A percentile compares a stretch with the other conserved stretches of the same genome.
Conservation (phyloP, 2,888 invertebrate genomes). For the Microdon myrmicae region DNA sequence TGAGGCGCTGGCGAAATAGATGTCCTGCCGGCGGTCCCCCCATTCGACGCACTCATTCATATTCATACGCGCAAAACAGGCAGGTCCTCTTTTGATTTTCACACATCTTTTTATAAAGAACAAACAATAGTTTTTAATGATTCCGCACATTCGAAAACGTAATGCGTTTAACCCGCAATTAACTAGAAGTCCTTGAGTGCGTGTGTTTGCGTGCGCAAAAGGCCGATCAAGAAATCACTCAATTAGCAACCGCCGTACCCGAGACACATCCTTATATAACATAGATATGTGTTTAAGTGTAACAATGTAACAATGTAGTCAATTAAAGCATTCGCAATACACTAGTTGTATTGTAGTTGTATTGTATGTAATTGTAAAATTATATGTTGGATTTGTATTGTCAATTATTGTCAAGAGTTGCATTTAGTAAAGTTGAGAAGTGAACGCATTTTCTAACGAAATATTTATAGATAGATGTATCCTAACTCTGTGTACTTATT, state of each 20-base stretch:
- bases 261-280: no score
- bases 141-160: no score
- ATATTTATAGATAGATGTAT: constrained; percentile 21
- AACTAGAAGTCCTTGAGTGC: constrained; percentile 53
- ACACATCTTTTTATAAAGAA: constrained; percentile 20
- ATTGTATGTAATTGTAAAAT: no score
- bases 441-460: constrained; percentile 10
- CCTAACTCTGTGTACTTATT: constrained; percentile 47
- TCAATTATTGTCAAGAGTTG: constrained; percentile 41
- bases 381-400: constrained; percentile 45
- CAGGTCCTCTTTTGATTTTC: constrained; percentile 52
- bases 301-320: constrained; percentile 49
- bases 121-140: constrained; percentile 14
- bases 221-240: constrained; percentile 26
- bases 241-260: no score
- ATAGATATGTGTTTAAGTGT: no score
- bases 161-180: no score
- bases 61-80: constrained; percentile 51
- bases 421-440: constrained; percentile 43
- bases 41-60: no score
- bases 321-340: no score
- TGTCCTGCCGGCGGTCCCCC: no score
- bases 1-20: no score
- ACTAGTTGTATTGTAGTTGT: no score
- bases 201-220: constrained; percentile 46